Conservation (phyloP, 2,113 vertebrate genomes). For the Anolis sagrei region DNA sequence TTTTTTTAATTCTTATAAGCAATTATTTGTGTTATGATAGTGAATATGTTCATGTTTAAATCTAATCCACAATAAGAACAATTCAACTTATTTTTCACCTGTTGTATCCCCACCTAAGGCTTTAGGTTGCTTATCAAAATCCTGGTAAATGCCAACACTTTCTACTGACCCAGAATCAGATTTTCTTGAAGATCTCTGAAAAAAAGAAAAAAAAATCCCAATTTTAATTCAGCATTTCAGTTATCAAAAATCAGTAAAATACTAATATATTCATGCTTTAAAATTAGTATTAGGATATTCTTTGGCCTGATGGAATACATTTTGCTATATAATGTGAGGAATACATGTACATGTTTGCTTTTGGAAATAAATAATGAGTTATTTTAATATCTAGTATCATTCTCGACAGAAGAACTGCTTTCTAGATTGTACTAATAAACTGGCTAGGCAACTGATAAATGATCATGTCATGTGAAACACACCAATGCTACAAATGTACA, state of each 20-base stretch:
- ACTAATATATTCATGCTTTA: background rate
- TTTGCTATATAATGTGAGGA: background rate
- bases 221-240: slow-evolving; percentile 4
- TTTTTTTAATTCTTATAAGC: background rate
- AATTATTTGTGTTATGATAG: background rate
- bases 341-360: background rate
- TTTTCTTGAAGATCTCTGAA: slow-evolving; percentile 85
- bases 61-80: background rate
- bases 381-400: background rate
- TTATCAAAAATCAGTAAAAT: background rate
- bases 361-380: background rate
- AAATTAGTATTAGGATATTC: background rate
- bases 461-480: too few species aligned
- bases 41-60: background rate
- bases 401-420: background rate
- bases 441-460: background rate
- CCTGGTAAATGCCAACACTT: slow-evolving; percentile 89
- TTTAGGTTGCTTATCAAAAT: slow-evolving; percentile 82
- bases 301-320: background rate
- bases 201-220: background rate
- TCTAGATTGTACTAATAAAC: background rate
- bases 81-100: slow-evolving; percentile 62
- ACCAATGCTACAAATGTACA: background rate
- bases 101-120: slow-evolving; percentile 69
- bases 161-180: slow-evolving; percentile 84